phyloP scores from a whole-genome alignment of 2,113 vertebrate species.

The Morone chrysops region DNA sequence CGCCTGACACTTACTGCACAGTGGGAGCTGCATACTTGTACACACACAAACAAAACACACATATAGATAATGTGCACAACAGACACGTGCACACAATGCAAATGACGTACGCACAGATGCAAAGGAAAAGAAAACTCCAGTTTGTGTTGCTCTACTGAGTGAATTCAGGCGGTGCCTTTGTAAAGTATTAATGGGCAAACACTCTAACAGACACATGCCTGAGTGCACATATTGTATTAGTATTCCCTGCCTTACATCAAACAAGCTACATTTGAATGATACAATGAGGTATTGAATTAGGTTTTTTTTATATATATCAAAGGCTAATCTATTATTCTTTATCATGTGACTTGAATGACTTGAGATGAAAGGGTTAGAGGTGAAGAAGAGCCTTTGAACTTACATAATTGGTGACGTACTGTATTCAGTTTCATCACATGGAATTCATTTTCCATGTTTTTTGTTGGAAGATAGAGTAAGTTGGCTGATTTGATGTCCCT shows the following conservation, averaged over 20 bases:
- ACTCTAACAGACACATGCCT: slow-evolving; percentile 33
- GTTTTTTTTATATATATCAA: slow-evolving; percentile 14
- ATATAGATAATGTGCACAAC: background rate
- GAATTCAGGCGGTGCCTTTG: slow-evolving; percentile 48
- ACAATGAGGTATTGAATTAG: slow-evolving; percentile 34
- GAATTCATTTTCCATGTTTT: slow-evolving; percentile 9
- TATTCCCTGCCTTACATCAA: slow-evolving; percentile 35
- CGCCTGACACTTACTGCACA: slow-evolving; percentile 17
- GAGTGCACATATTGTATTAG: slow-evolving; percentile 56
- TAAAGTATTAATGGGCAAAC: slow-evolving; percentile 74
- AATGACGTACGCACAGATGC: background rate
- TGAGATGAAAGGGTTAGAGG: slow-evolving; percentile 38
- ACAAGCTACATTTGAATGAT: slow-evolving; percentile 32
- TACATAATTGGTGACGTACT: background rate
- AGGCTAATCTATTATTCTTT: slow-evolving; percentile 34
- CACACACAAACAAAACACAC: slow-evolving; percentile 21
- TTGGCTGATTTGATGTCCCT: background rate
- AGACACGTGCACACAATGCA: background rate
- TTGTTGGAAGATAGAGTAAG: background rate
- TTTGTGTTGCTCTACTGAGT: slow-evolving; percentile 25
- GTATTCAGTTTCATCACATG: slow-evolving; percentile 9
- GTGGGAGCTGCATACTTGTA: slow-evolving; percentile 3
- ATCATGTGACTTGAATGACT: slow-evolving; percentile 12
- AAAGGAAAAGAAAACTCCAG: slow-evolving; percentile 40
- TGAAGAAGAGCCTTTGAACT: slow-evolving; percentile 29